A percentile compares a stretch with the other conserved stretches of the same genome.
phyloP scores from a whole-genome alignment of 1,140 invertebrate species.

The Drosophila littoralis region DNA sequence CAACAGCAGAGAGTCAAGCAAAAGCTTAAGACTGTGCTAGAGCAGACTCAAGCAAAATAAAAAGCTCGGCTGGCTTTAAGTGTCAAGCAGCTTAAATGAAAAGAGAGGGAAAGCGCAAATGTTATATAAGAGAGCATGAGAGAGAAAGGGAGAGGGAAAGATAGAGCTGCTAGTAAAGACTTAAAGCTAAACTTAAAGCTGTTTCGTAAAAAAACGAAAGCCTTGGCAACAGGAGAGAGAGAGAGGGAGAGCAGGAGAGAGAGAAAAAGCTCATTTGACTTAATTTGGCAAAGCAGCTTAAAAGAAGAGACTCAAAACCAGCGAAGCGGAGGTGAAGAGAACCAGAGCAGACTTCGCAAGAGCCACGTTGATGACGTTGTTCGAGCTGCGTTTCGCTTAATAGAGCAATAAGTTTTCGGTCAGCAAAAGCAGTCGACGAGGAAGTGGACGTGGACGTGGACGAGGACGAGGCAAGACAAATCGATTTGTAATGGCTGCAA shows the following conservation, averaged over 20 bases:
- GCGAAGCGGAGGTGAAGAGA: no score
- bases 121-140: background rate
- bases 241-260: background rate
- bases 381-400: constrained; percentile 42
- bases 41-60: no score
- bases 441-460: background rate
- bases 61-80: background rate
- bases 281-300: constrained; percentile 45
- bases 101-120: background rate
- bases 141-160: background rate
- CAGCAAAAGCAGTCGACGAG: constrained; percentile 9
- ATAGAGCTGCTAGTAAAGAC: background rate
- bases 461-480: constrained; percentile 58
- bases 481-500: constrained; percentile 80
- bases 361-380: constrained; percentile 56
- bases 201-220: background rate
- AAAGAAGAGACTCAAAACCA: constrained; percentile 9
- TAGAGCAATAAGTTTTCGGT: constrained; percentile 71
- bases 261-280: constrained; percentile 1
- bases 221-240: background rate
- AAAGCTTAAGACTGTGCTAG: background rate
- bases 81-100: background rate
- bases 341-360: no score
- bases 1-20: no score
- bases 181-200: background rate